These are phyloP conservation scores for Pachyuromys duprasi DNA, from an alignment of 2,797 vertebrate genomes.

Conservation along the genomic window DNA sequence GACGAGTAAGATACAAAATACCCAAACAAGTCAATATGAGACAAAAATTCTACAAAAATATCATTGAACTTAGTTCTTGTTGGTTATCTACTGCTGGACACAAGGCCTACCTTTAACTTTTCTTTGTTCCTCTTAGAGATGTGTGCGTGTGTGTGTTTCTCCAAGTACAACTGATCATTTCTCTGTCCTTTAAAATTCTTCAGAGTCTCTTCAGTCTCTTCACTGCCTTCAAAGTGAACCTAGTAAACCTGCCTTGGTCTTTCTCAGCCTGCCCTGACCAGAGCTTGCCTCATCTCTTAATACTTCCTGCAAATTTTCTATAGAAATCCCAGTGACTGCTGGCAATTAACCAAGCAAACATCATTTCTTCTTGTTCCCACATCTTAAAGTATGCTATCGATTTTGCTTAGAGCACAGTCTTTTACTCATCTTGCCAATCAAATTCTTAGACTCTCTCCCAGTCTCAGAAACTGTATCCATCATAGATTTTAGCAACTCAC, in stretches of 20 bases:
- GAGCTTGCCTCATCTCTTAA: not conserved
- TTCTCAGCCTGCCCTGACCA: not conserved
- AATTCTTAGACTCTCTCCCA: constrained; percentile 46
- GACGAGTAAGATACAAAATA: not conserved
- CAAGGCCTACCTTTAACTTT: not conserved
- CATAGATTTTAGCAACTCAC: not conserved
- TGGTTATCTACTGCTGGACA: not conserved
- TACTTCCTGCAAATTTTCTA: not conserved
- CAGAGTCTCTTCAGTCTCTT: not conserved
- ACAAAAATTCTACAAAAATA: not conserved
- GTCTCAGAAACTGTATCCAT: not conserved
- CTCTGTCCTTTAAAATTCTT: not conserved
- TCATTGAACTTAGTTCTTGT: not conserved
- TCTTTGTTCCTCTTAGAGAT: not conserved
- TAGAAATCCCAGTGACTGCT: not conserved
- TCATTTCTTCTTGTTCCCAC: not conserved
- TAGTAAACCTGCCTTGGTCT: not conserved
- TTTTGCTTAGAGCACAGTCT: not conserved
- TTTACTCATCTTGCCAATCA: not conserved
- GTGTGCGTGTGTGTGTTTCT: not conserved
- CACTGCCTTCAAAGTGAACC: not conserved
- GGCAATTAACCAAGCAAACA: not conserved
- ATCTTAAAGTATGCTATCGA: not conserved
- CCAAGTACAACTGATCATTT: not conserved
- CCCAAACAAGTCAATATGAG: not conserved